Evolutionary conservation across 30 jellyfish, hydroid and myxozoan genomes (phyloP), one percentile per base, ranked within the genome.

Genomic region (Cassiopea andromeda): DNA sequence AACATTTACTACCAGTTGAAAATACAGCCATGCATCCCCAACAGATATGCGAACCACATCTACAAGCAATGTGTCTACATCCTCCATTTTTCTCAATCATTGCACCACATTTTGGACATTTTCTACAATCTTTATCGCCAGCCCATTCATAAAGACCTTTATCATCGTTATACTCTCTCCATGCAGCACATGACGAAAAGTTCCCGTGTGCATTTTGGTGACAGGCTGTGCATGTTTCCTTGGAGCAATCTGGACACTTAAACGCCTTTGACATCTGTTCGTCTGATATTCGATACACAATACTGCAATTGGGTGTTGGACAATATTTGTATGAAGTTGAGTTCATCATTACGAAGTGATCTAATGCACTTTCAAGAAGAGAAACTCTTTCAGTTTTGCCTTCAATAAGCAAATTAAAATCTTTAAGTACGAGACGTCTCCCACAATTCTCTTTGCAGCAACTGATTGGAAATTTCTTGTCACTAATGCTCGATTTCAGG

Each of bases 51-150:
- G 72, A 48, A 16, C 88, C 85, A 79, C 96, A 89, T 19, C 43
- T 82, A 60, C 88, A 89, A 45, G 92, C 66, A 48, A 89, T 73
- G 38, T 82, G 92, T 83, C 69, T 79, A 66, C 96, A 89, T 1
- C 96, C 96, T 43, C 75, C 92, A 75, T 49, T 78, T 58, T 85
- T 73, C 60, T 89, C 96, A 46, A 89, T 89, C 75, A 85, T 67
- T 17, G 82, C 48, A 16, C 74, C 46, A 49, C 96, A 89, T 69
- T 81, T 73, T 43, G 96, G 96, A 73, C 96, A 89, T 59, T 60
- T 15, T 57, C 88, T 87, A 38, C 75, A 44, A 48, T 69, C 89
- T 60, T 69, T 58, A 27, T 57, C 74, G 14, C 59, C 17, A 19
- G 74, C 64, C 96, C 96, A 89, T 5, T 38, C 88, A 46, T 48